Base-by-base conservation (phyloP, 2,113 vertebrate species). In the Tenrec ecaudatus region DNA sequence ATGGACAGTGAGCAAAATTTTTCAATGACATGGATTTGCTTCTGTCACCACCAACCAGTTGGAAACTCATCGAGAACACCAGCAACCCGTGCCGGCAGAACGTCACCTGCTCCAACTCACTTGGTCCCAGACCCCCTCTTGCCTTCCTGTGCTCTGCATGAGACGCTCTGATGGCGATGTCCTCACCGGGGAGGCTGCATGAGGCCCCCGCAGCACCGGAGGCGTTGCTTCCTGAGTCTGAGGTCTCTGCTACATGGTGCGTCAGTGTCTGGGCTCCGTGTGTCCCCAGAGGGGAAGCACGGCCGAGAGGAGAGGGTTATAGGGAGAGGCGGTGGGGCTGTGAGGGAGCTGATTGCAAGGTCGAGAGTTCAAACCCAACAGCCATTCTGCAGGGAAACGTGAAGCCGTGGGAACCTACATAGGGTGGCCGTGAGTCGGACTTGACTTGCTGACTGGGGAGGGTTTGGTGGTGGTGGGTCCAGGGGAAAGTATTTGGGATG, bases 201-300 rank as follows among this genome's bases (percentile, higher is more conserved):
- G 38, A 31, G 64, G 9, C n/a, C 83, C 66, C 88, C 89, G 17
- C 95, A 94, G 66, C 66, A 94, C 92, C 90, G 93, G 47, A 95
- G 53, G 91, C 64, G 27, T 75, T 91, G 27, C 80, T 82, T 80
- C 95, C 93, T 8, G 90, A 90, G 73, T 95, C 73, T 93, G 95
- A 22, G 43, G 29, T 79, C 16, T 79, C 77, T n/a, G 94, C 83
- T 76, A 91, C 69, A 47, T 88, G 92, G 58, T 66, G 93, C 40
- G 62, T 88, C 79, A 92, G 76, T 94, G 87, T 83, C 79, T 87
- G 84, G 88, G 62, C 89, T 73, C 33, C 79, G 53, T 69, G 64
- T 93, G 86, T 60, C 94, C 91, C 94, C 53, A 40, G 36, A 92
- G 64, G 47, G 5, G 29, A 66, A 66, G 25, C n/a, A 64, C 43